Base-by-base conservation (phyloP, 2,888 invertebrate species). In the Timema podura region DNA sequence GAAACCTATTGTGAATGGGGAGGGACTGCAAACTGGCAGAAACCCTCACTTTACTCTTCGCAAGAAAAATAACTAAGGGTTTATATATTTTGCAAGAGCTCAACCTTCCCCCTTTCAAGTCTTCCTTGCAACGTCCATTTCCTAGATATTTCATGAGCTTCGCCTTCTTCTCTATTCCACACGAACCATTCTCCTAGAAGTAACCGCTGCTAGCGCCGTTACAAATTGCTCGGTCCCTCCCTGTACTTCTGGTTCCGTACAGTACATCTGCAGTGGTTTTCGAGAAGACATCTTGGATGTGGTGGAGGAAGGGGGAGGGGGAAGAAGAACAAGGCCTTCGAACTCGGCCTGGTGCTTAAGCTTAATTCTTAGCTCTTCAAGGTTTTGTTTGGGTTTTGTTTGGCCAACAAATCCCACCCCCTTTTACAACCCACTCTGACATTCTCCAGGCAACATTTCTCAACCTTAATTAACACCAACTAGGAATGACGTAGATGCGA, bases 71-170 rank as follows among this genome's bases (percentile, higher is more conserved):
- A 30, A 30, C 30, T 30, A 30, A 30, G 30, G 30, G 65, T 64
- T 70, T 70, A 72, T 72, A 70, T 70, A 72, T 72, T 70, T 72
- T 72, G 70, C 68, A 72, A 61, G 61, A 45, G 64, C 68, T 70
- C 68, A 65, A 69, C 68, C 68, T 64, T 48, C 68, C 49, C 59
- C 48, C 47, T 49, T 68, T 49, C n/a, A 13, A 11, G 11, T 9
- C 61, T 45, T 30, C 70, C 70, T 65, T 57, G 51, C 68, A 44
- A 49, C 68, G 65, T 65, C 70, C 69, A 67, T 67, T 71, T 68
- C 61, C 57, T 70, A 64, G 70, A 72, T 72, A 70, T 72, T 72
- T 72, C 70, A 72, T 70, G 72, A 72, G 59, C 54, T 13, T 47
- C 48, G 3, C 30, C 16, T 16, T 47, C 64, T 61, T 48, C 30